Percentiles rank a stretch among this genome's conserved stretches.
These are phyloP conservation scores for Tachystola acroxantha DNA, from an alignment of 2,888 invertebrate genomes.

Conservation along the genomic window DNA sequence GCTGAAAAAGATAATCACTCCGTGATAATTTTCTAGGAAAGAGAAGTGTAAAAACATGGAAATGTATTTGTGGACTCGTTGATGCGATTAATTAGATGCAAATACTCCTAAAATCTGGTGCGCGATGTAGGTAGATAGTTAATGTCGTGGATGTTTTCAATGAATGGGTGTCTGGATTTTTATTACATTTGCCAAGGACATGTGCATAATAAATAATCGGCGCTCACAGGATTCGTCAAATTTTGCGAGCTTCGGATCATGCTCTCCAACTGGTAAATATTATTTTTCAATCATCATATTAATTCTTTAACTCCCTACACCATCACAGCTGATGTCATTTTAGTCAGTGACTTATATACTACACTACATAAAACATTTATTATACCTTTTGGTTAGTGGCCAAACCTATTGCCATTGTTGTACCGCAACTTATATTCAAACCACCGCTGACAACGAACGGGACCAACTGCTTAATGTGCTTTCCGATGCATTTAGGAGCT, in stretches of 20 bases:
- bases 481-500: too few species aligned
- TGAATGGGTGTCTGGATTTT: slow-evolving; percentile 53
- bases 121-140: slow-evolving; percentile 30
- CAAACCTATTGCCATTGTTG: too few species aligned
- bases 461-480: too few species aligned
- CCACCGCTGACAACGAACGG: too few species aligned
- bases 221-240: slow-evolving; percentile 61
- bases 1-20: too few species aligned
- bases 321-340: too few species aligned
- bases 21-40: not conserved
- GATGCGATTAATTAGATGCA: slow-evolving; percentile 26
- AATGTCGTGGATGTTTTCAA: slow-evolving; percentile 36
- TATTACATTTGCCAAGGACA: slow-evolving; percentile 66
- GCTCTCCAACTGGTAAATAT: slow-evolving; percentile 61
- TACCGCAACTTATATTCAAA: too few species aligned
- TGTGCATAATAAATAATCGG: slow-evolving; percentile 69
- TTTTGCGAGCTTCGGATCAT: slow-evolving; percentile 60
- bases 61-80: slow-evolving; percentile 17
- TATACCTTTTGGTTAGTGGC: too few species aligned
- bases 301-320: too few species aligned
- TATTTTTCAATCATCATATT: too few species aligned
- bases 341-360: too few species aligned
- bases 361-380: too few species aligned
- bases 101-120: slow-evolving; percentile 23
- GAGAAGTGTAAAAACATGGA: not conserved